Base-by-base conservation (phyloP, 2,113 vertebrate genomes). In the Camelus dromedarius region DNA sequence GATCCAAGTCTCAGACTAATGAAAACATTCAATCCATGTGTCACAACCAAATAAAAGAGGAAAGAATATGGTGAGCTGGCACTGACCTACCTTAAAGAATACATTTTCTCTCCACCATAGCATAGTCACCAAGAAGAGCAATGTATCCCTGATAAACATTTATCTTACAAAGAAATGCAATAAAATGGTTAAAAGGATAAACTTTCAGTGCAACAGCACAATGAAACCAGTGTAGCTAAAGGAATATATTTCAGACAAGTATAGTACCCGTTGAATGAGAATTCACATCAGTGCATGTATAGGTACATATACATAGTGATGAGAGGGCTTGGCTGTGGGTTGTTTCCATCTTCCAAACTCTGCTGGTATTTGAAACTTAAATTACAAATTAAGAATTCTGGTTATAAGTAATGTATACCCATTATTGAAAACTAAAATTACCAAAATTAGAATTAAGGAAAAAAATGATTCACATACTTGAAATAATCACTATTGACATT, bases 21-120 rank as follows among this genome's bases (percentile, higher is more conserved):
- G 97, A 96, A 87, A 96, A 89, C 83, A 96, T 97, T 98, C 91
- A 97, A 93, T 95, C 54, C 46, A 76, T 5, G 48, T 72, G 86
- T 77, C 62, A 96, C 50, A 93, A 52, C 38, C 92, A 90, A 96
- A 85, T 79, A 94, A 97, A 97, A 97, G 70, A 85, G 93, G 80
- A 97, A 72, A 14, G 70, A 85, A 60, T 58, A 85, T 90, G 38
- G 88, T 1, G 2, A 92, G 56, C 60, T 20, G 64, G 83, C 15
- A 46, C 18, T 9, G 46, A 89, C 77, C 66, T 92, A 89, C 80
- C 66, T 93, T 97, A 87, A 97, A 89, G 94, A 2, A 85, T 90
- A 13, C 46, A 15, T 96, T 93, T 98, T 72, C 58, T 70, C 38
- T 83, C 26, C 8, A 56, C 73, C 42, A 13, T 15, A 84, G 58